Conservation (phyloP, 2,888 invertebrate genomes). For the Schizaphis graminum region DNA sequence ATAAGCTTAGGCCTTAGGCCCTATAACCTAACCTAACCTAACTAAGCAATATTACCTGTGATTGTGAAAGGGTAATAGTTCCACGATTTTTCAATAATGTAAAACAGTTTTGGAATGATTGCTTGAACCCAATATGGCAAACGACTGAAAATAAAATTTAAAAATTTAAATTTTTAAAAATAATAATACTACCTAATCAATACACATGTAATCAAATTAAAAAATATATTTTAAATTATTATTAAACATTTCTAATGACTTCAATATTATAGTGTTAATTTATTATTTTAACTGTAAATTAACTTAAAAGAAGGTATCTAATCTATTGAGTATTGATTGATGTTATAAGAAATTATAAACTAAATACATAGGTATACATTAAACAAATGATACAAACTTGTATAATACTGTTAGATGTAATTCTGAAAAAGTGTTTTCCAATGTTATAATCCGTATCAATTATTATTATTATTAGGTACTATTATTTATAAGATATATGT, state of each 20-base stretch:
- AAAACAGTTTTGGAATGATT: conserved; percentile 89
- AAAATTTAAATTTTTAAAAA: neutral
- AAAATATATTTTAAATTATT: neutral
- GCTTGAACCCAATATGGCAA: conserved; percentile 92
- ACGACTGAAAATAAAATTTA: conserved; percentile 76
- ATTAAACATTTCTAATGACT: neutral
- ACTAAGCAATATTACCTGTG: conserved; percentile 76
- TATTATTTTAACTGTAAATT: neutral
- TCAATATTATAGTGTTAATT: neutral
- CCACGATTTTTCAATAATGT: conserved; percentile 94
- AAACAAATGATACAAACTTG: neutral
- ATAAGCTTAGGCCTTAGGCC: too few species aligned
- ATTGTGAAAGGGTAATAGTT: conserved; percentile 93
- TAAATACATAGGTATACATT: too few species aligned
- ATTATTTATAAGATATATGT: neutral
- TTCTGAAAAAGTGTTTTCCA: neutral
- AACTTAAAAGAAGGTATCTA: neutral
- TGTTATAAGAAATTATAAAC: neutral
- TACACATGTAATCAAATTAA: neutral
- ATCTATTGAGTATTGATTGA: neutral
- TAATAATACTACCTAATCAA: neutral
- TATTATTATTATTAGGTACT: neutral
- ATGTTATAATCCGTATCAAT: neutral
- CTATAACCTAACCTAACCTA: too few species aligned
- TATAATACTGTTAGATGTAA: neutral